Percentiles rank a stretch among this genome's conserved stretches.
These are phyloP conservation scores for Caenorhabditis sp. DNA, from an alignment of 2,888 invertebrate genomes.

Conservation along the genomic window DNA sequence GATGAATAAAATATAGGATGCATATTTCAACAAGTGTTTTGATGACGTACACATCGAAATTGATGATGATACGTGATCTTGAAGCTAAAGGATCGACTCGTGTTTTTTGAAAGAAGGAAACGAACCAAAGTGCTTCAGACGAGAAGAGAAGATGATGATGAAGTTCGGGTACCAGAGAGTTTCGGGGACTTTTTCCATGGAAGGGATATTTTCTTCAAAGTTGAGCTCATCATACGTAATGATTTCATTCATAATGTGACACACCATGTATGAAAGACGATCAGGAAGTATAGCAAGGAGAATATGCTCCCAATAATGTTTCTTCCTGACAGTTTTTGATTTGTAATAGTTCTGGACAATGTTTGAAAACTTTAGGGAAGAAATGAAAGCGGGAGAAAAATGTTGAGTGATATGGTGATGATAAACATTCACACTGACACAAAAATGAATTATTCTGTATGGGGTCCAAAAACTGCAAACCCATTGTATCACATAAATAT, in stretches of 20 bases:
- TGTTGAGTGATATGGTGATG: no score
- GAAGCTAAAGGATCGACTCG: slow-evolving; percentile 46
- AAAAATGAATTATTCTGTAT: no score
- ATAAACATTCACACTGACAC: no score
- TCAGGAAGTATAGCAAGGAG: no score
- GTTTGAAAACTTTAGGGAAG: no score
- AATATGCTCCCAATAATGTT: no score
- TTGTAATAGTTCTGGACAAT: no score
- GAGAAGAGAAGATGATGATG: not conserved
- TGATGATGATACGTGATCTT: slow-evolving; percentile 58
- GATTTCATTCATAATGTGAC: not conserved
- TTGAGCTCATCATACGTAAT: not conserved
- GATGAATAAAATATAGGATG: slow-evolving; percentile 57
- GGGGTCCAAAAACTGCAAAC: no score
- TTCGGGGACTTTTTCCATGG: not conserved
- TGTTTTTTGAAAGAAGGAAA: slow-evolving; percentile 31
- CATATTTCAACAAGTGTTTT: slow-evolving; percentile 53
- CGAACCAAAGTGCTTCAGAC: slow-evolving; percentile 28
- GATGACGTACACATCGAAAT: slow-evolving; percentile 56
- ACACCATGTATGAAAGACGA: not conserved
- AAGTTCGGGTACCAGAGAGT: not conserved
- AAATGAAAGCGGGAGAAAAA: no score
- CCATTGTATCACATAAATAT: no score
- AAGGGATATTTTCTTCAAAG: not conserved
- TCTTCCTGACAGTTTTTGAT: no score